These are phyloP conservation scores for Drosophila phalerata DNA, from an alignment of 2,888 invertebrate genomes.

Conservation along the genomic window DNA sequence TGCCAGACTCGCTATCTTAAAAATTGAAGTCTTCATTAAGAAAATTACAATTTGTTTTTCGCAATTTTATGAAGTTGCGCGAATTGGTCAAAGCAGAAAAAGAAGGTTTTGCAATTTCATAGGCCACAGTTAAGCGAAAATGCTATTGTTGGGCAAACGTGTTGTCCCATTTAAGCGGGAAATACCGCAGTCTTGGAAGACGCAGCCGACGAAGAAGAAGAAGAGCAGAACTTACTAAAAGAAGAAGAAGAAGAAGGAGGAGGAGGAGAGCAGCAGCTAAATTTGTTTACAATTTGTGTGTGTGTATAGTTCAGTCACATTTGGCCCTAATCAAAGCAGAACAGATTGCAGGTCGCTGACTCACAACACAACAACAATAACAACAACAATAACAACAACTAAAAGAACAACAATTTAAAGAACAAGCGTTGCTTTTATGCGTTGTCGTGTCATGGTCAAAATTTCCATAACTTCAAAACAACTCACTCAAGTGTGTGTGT, in stretches of 20 bases:
- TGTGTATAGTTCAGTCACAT: conserved; percentile 65
- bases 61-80: conserved; percentile 5
- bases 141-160: conserved; percentile 21
- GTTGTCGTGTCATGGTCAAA: conserved; percentile 70
- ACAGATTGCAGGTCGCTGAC: conserved; percentile 61
- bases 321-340: conserved; percentile 76
- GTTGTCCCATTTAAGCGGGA: conserved; percentile 32
- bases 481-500: conserved; percentile 27
- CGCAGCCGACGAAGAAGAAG: background rate
- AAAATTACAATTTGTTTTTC: background rate
- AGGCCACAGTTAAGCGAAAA: conserved; percentile 8
- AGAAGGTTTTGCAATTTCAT: conserved; percentile 16
- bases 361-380: conserved; percentile 36
- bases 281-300: conserved; percentile 63
- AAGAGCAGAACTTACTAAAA: conserved; percentile 3
- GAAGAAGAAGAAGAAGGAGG: conserved; percentile 1
- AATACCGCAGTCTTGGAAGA: conserved; percentile 13
- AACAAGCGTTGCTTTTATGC: conserved; percentile 45
- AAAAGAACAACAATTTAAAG: conserved; percentile 14
- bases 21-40: background rate
- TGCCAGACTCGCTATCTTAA: background rate
- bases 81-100: conserved; percentile 2
- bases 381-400: conserved; percentile 14
- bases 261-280: conserved; percentile 12
- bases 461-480: conserved; percentile 67